A percentile compares a stretch with the other conserved stretches of the same genome.
Conservation (phyloP, 1,140 invertebrate genomes). For the Microplitis mediator region DNA sequence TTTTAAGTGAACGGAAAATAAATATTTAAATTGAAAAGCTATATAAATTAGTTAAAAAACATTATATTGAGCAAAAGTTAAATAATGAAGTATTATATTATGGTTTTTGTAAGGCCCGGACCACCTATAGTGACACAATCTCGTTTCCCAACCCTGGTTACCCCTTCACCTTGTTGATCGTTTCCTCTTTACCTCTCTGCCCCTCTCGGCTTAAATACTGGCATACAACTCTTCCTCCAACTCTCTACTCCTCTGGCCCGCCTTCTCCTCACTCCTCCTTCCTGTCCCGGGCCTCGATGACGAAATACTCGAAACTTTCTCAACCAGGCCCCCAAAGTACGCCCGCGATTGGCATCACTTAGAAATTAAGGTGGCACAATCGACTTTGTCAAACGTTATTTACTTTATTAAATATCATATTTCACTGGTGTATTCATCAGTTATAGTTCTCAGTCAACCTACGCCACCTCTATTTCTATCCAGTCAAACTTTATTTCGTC, state of each 20-base stretch:
- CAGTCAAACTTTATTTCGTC: too few relatives aligned
- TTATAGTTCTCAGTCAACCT: too few relatives aligned
- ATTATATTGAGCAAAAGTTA: too few relatives aligned
- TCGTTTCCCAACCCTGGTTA: neutral
- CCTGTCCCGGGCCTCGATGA: neutral
- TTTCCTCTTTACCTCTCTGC: neutral
- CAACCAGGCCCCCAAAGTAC: constrained; percentile 13
- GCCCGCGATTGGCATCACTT: neutral
- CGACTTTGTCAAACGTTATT: neutral
- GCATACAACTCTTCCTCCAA: too few relatives aligned
- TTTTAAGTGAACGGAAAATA: too few relatives aligned
- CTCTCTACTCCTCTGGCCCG: too few relatives aligned
- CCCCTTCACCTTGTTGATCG: neutral
- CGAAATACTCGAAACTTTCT: constrained; percentile 31
- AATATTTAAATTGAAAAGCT: too few relatives aligned
- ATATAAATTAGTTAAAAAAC: too few relatives aligned
- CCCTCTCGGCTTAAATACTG: neutral
- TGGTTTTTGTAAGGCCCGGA: neutral
- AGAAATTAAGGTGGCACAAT: neutral
- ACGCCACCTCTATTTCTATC: too few relatives aligned
- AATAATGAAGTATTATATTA: too few relatives aligned
- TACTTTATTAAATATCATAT: neutral
- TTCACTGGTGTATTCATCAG: too few relatives aligned
- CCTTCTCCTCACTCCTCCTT: too few relatives aligned
- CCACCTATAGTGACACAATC: constrained; percentile 7